A percentile compares a stretch with the other conserved stretches of the same genome.
Conservation (phyloP, 2,113 vertebrate genomes). For the Eretmochelys imbricata region DNA sequence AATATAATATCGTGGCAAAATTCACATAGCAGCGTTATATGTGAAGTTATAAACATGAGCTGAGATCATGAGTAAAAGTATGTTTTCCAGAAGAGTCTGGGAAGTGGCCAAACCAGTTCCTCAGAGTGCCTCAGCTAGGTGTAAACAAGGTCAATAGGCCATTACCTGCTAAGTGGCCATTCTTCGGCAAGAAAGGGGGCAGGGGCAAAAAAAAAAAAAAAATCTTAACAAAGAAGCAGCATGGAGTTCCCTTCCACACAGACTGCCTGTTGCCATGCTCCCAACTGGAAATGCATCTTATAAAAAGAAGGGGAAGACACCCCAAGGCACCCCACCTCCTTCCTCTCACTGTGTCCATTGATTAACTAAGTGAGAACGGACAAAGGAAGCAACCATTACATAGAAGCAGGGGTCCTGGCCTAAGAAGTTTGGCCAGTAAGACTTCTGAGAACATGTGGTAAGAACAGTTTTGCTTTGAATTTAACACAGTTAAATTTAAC, state of each 20-base stretch:
- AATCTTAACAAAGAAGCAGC: background rate
- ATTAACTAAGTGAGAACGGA: background rate
- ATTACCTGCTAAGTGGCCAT: too few relatives aligned
- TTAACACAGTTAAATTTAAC: too few relatives aligned
- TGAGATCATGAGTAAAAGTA: background rate
- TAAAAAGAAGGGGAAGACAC: background rate
- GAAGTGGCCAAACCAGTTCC: background rate
- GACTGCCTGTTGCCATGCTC: background rate
- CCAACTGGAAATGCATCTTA: too few relatives aligned
- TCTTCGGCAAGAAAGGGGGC: too few relatives aligned
- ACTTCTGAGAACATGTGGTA: too few relatives aligned
- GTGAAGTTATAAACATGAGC: background rate
- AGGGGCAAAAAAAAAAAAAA: too few relatives aligned
- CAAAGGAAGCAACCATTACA: background rate
- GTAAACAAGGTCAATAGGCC: background rate
- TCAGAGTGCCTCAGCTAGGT: too few relatives aligned
- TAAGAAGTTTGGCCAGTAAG: too few relatives aligned
- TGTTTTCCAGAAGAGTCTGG: background rate
- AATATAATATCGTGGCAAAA: background rate
- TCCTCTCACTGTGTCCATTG: background rate
- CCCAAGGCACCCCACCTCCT: background rate
- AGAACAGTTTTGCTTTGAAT: too few relatives aligned
- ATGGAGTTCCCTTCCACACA: background rate
- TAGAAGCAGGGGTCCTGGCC: background rate
- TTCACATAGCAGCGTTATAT: background rate